A percentile compares a stretch with the other conserved stretches of the same genome.
Evolutionary conservation across 1,140 invertebrate species (phyloP).

Genomic region (Glossosoma conforme): DNA sequence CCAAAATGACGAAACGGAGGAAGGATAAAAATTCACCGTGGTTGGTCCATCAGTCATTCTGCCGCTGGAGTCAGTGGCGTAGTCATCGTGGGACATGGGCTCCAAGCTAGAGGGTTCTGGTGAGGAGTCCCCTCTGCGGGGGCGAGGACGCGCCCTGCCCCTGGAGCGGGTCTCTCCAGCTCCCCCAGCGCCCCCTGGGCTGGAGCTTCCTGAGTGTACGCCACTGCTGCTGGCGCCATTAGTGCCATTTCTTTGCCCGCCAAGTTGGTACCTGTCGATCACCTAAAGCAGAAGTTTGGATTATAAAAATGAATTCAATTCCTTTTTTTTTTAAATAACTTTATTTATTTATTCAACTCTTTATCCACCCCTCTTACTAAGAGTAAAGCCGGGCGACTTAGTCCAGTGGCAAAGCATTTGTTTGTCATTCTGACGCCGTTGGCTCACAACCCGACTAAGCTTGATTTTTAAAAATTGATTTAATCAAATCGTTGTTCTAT

Average conservation of each 20-base stretch:
- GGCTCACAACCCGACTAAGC: too few species aligned
- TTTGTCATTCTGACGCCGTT: too few species aligned
- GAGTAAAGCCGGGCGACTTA: too few species aligned
- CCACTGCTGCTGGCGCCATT: constrained; percentile 46
- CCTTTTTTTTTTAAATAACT: too few species aligned
- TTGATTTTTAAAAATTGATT: too few species aligned
- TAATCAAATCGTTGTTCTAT: too few species aligned
- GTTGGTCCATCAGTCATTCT: constrained; percentile 11
- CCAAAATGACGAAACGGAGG: too few species aligned
- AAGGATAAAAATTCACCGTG: constrained; percentile 5
- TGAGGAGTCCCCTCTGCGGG: constrained; percentile 9
- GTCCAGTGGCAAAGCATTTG: too few species aligned
- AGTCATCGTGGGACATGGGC: constrained; percentile 42
- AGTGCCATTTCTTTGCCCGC: constrained; percentile 37
- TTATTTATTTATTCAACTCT: too few species aligned
- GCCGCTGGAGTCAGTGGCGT: constrained; percentile 34
- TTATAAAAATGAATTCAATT: too few species aligned
- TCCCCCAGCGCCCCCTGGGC: constrained; percentile 40
- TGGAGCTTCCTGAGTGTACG: constrained; percentile 48
- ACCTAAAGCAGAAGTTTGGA: constrained; percentile 36
- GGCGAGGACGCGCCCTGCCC: constrained; percentile 36
- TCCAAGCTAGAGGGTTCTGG: constrained; percentile 34
- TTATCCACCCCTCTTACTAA: too few species aligned
- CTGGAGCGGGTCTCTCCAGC: constrained; percentile 30
- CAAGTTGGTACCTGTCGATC: constrained; percentile 47